Evolutionary conservation across 2,888 invertebrate species (phyloP).

Genomic region (Brachynemurus nebulosus): DNA sequence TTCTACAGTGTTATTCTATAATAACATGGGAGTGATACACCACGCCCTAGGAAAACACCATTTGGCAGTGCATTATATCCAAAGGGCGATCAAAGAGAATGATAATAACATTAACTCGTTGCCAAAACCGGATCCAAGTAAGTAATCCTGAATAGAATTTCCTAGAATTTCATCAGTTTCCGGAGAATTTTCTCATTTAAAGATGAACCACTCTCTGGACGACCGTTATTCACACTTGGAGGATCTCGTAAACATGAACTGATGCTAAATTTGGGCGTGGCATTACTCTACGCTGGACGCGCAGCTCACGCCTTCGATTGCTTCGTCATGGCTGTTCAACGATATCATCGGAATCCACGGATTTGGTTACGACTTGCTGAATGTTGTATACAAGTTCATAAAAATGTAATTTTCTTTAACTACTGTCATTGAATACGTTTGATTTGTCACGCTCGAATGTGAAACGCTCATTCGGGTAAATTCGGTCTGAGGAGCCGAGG

Average conservation of each 20-base stretch:
- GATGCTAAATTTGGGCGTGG: constrained; percentile 72
- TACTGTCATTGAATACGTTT: constrained; percentile 2
- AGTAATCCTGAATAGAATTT: constrained; percentile 1
- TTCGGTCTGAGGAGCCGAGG: too few relatives aligned
- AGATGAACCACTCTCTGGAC: constrained; percentile 13
- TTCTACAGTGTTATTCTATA: constrained; percentile 51
- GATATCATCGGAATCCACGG: constrained; percentile 75
- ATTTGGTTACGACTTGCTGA: constrained; percentile 90
- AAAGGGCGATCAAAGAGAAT: constrained; percentile 65
- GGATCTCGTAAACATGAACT: constrained; percentile 48
- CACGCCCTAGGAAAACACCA: constrained; percentile 68
- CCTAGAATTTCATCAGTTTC: background rate
- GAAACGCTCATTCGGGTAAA: too few relatives aligned
- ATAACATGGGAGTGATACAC: constrained; percentile 71
- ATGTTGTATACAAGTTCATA: constrained; percentile 62
- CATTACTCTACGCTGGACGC: constrained; percentile 66
- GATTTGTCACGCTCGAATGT: too few relatives aligned
- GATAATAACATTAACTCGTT: constrained; percentile 31
- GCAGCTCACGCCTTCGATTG: constrained; percentile 82
- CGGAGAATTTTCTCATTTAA: too few relatives aligned
- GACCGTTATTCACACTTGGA: constrained; percentile 47
- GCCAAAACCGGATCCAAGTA: constrained; percentile 29
- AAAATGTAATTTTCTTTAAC: constrained; percentile 28
- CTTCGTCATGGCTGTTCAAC: constrained; percentile 70
- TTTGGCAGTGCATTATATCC: constrained; percentile 64